These are phyloP conservation scores for Serrognathus titanus DNA, from an alignment of 2,888 invertebrate species.

Conservation along the genomic window DNA sequence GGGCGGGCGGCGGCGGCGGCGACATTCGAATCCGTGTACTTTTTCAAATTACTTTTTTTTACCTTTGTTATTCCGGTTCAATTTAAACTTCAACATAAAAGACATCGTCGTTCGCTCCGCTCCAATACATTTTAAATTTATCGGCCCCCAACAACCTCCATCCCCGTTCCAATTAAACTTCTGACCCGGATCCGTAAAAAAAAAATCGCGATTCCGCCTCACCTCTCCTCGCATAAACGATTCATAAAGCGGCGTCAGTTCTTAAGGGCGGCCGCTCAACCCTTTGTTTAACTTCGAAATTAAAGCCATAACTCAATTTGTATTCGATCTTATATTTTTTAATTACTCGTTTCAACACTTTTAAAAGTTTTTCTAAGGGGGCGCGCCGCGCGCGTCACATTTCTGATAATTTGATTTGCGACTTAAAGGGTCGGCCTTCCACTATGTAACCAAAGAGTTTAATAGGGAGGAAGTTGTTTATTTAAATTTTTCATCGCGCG, in stretches of 20 bases:
- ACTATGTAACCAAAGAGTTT: neutral
- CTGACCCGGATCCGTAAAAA: no score
- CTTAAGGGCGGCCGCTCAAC: conserved; percentile 37
- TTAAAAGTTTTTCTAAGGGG: conserved; percentile 8
- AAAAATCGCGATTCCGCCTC: no score
- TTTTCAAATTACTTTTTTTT: no score
- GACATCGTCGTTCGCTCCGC: no score
- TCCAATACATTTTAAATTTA: no score
- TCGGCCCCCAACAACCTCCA: no score
- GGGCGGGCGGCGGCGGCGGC: no score
- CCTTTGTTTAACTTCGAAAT: conserved; percentile 48
- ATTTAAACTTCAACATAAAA: no score
- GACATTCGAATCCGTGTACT: no score
- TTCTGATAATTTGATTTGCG: conserved; percentile 2
- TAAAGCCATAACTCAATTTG: conserved; percentile 50
- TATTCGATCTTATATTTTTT: conserved; percentile 50
- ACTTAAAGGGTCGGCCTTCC: neutral
- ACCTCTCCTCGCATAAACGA: neutral
- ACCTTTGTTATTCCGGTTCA: no score
- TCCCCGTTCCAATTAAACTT: no score
- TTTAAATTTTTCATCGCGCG: neutral
- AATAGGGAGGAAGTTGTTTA: conserved; percentile 1
- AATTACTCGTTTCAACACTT: conserved; percentile 48
- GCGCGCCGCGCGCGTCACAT: neutral
- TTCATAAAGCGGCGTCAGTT: conserved; percentile 16